Evolutionary conservation across 2,888 invertebrate genomes (phyloP), one percentile per base, ranked within the genome.

Genomic region (Caenorhabditis zanzibari): DNA sequence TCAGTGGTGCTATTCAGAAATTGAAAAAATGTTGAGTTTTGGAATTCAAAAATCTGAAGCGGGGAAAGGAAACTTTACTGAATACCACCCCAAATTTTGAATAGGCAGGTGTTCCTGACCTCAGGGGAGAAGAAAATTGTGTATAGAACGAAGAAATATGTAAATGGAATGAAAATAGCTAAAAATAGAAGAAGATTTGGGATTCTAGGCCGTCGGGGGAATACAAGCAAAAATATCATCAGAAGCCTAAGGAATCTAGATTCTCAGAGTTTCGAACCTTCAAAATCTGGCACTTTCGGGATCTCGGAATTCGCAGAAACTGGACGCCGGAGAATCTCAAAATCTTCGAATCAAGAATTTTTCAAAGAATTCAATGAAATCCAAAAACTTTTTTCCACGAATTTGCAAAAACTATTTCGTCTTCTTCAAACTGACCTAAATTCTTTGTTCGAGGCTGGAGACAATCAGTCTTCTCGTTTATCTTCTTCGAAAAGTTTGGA

Each of bases 351-450:
- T 52, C 49, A 4, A 52, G 22, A 22, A 52, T 22, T 22, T 26
- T 58, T 35, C n/a, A 0, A 44, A 63, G 47, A 47, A 26, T 26
- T 4, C 16, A 47, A 26, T 26, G 0, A 35, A 49, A 61, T 44
- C 16, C 44, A 32, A n/a, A 44, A 54, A 26, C 10, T 14, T 3
- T 54, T 54, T 32, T 22, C 19, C n/a, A n/a, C n/a, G n/a, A 22
- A 38, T 22, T 59, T 56, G 35, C 54, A 76, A 59, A 68, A 76
- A 52, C 41, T 71, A 79, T 75, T 49, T 49, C 56, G 52, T 54
- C 26, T 63, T 38, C 52, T 35, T 66, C 47, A 75, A 75, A 75
- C 32, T 79, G 79, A 79, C 79, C 79, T 79, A 79, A 79, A 79
- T 79, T 71, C 28, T 61, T 35, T 28, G 19, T n/a, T n/a, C n/a